Evolutionary conservation across 2,113 vertebrate species (phyloP), one percentile per base, ranked within the genome.

Genomic region (Tinamus guttatus): DNA sequence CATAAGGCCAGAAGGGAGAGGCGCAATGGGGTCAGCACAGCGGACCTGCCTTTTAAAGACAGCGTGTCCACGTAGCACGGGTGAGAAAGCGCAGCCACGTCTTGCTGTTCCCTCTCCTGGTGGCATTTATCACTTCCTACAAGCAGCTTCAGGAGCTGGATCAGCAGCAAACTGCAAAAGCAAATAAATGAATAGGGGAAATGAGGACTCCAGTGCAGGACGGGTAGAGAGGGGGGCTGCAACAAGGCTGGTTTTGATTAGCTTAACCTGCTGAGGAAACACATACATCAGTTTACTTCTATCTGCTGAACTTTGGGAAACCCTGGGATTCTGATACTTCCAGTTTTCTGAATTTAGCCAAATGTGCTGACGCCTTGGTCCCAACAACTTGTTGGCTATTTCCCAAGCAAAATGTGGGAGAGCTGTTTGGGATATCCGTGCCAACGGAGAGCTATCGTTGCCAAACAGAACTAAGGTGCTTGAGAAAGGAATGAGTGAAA

Each of bases 401-500:
- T 90, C 69, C 58, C 69, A 34, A 76, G 67, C 1, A 13, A 49
- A 84, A 75, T 15, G 32, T 67, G 41, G 38, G 62, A 59, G 41
- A 47, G 38, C 19, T 40, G 51, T 27, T 75, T 38, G 67, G 27
- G 58, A 45, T 68, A 10, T 75, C 41, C 28, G 8, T 28, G 54
- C 74, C 30, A 81, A 75, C 8, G 21, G 69, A 27, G 49, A 93
- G 65, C 47, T 88, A 27, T 52, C 0, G 5, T 69, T 60, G 64
- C 47, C 64, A 70, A 83, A 5, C 34, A 78, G 32, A 41, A 60
- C 77, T 81, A 43, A 43, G 43, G 69, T 86, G 56, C 79, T 73
- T 59, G 51, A 93, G 71, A 93, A 70, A 80, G 64, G 87, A 90
- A 85, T 54, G 73, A 90, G 34, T 60, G 69, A 91, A 93, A 90